Evolutionary conservation across 2,888 invertebrate genomes (phyloP).

Genomic region (Pseudeuparius sepicola): DNA sequence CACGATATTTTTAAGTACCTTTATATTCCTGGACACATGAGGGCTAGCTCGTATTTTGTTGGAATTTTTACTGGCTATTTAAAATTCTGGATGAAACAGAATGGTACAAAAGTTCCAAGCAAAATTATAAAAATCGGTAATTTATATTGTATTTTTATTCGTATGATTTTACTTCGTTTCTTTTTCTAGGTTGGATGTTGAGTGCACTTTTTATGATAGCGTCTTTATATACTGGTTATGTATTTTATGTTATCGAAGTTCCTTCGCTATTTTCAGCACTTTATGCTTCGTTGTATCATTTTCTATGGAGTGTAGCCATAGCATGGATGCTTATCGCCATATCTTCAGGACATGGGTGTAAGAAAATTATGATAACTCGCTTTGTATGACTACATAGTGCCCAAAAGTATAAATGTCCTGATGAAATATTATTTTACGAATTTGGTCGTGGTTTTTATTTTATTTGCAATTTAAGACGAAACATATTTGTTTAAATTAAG

Average conservation of each 20-base stretch:
- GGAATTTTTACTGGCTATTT: conserved; percentile 32
- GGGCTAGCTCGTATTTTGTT: conserved; percentile 32
- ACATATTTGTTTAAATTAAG: too few species aligned
- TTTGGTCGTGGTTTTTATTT: too few species aligned
- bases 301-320: conserved; percentile 31
- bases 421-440: conserved; percentile 4
- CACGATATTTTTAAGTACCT: conserved; percentile 29
- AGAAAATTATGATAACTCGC: too few species aligned
- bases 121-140: conserved; percentile 19
- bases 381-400: too few species aligned
- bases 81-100: conserved; percentile 28
- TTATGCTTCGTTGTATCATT: conserved; percentile 32
- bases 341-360: conserved; percentile 34
- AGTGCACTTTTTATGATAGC: conserved; percentile 24
- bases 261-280: conserved; percentile 29
- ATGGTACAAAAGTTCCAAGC: conserved; percentile 25
- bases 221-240: conserved; percentile 29
- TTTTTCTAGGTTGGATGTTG: conserved; percentile 26
- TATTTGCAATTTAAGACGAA: too few species aligned
- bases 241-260: conserved; percentile 30
- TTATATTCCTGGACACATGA: conserved; percentile 33
- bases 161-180: too few species aligned
- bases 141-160: conserved; percentile 4
- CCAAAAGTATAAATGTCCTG: conserved; percentile 10
- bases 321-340: conserved; percentile 33